phyloP scores from a whole-genome alignment of 92 coral and sea anemone genomes.

The Parazoanthus swiftii region DNA sequence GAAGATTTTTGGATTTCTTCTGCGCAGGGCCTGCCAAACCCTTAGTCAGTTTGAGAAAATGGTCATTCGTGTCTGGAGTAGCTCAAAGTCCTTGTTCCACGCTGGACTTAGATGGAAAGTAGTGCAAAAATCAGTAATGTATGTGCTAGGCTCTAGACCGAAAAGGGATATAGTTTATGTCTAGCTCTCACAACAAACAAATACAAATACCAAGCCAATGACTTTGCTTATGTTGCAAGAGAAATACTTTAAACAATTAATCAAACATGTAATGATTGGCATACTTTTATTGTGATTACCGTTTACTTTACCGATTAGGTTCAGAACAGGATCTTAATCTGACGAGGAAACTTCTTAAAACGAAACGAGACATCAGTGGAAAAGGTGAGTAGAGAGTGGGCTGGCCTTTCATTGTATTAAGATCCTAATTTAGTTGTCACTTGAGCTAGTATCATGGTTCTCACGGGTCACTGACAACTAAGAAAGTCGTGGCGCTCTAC shows the following conservation, averaged over 20 bases:
- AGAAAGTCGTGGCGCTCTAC: background rate
- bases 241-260: too few relatives aligned
- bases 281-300: background rate
- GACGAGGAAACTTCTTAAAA: slow-evolving; percentile 83
- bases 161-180: too few relatives aligned
- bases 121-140: background rate
- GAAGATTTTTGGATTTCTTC: background rate
- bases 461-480: background rate
- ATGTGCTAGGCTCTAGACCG: too few relatives aligned
- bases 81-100: background rate
- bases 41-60: background rate
- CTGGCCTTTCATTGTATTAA: background rate
- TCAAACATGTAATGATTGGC: background rate
- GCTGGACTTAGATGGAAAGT: background rate
- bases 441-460: background rate
- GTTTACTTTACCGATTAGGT: slow-evolving; percentile 45
- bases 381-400: slow-evolving; percentile 59
- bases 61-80: background rate
- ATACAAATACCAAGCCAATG: too few relatives aligned
- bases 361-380: slow-evolving; percentile 92
- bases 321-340: slow-evolving; percentile 90
- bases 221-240: too few relatives aligned
- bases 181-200: too few relatives aligned
- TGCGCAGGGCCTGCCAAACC: too few relatives aligned
- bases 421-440: background rate